Percentiles rank a stretch among this genome's conserved stretches.
Conservation (phyloP, 1,140 invertebrate species). For the Ephestia elutella region DNA sequence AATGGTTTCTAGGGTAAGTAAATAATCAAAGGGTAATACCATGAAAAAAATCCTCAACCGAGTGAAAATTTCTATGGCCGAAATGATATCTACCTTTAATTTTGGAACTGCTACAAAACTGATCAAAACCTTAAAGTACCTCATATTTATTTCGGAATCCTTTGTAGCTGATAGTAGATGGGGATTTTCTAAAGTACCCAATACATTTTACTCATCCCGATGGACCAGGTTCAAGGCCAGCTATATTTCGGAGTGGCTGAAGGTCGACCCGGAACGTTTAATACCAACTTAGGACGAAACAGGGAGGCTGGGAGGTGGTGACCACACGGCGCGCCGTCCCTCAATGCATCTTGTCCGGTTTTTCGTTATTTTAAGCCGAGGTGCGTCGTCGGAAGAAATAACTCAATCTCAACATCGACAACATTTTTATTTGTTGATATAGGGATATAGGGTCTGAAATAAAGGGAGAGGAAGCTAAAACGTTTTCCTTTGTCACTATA, state of each 20-base stretch:
- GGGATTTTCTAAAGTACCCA: no score
- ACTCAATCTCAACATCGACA: constrained; percentile 28
- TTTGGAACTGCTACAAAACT: no score
- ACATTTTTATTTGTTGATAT: constrained; percentile 15
- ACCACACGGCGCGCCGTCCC: background rate
- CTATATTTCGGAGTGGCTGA: background rate
- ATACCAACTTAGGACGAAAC: background rate
- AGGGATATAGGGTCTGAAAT: constrained; percentile 15
- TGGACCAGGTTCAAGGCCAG: background rate
- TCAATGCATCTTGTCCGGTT: constrained; percentile 7
- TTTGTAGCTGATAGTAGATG: background rate
- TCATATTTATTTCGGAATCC: background rate
- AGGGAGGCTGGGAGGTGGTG: no score
- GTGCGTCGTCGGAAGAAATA: constrained; percentile 33
- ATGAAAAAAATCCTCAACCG: no score
- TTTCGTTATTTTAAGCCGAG: constrained; percentile 20
- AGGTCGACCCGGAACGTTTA: background rate
- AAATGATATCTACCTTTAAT: no score
- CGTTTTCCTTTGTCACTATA: background rate
- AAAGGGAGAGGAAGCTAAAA: constrained; percentile 18
- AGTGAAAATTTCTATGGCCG: no score
- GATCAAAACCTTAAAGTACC: no score
- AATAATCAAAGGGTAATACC: no score
- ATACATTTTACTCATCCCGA: background rate
- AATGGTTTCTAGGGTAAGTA: no score